A percentile compares a stretch with the other conserved stretches of the same genome.
Conservation (phyloP, 1,140 invertebrate genomes). For the Drosophila tani region DNA sequence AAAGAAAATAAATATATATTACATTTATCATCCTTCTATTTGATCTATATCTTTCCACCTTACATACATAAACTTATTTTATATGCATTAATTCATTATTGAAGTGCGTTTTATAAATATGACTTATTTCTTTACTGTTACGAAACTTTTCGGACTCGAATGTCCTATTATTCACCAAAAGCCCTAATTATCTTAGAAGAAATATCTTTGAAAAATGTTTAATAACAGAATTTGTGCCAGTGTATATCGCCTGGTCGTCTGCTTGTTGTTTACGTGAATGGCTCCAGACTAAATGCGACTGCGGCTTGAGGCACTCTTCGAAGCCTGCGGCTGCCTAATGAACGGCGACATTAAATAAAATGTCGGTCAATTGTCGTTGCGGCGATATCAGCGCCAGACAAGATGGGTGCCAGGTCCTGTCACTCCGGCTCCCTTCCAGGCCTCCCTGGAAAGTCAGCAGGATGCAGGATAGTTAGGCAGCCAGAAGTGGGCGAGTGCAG, state of each 20-base stretch:
- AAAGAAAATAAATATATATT: too few relatives aligned
- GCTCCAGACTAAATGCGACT: conserved; percentile 60
- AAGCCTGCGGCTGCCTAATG: conserved; percentile 70
- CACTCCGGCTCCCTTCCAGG: not conserved
- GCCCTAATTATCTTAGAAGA: not conserved
- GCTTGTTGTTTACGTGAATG: conserved; percentile 43
- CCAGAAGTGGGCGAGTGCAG: not conserved
- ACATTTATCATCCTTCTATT: too few relatives aligned
- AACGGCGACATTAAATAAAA: conserved; percentile 82
- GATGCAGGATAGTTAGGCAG: conserved; percentile 7
- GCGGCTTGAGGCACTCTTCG: conserved; percentile 40
- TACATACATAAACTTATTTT: too few relatives aligned
- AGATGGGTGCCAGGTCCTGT: conserved; percentile 25
- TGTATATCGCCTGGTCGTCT: conserved; percentile 17
- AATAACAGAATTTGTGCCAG: not conserved
- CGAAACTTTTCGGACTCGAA: not conserved
- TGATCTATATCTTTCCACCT: too few relatives aligned
- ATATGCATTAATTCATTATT: too few relatives aligned
- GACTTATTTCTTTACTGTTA: not conserved
- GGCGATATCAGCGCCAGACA: conserved; percentile 69
- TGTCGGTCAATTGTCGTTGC: conserved; percentile 80
- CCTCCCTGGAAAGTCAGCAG: not conserved
- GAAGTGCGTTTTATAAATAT: too few relatives aligned
- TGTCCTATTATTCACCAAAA: not conserved
- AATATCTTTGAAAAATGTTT: not conserved